Percentiles rank a stretch among this genome's conserved stretches.
These are phyloP conservation scores for Brachypterus glaber DNA, from an alignment of 2,888 invertebrate genomes.

Conservation along the genomic window DNA sequence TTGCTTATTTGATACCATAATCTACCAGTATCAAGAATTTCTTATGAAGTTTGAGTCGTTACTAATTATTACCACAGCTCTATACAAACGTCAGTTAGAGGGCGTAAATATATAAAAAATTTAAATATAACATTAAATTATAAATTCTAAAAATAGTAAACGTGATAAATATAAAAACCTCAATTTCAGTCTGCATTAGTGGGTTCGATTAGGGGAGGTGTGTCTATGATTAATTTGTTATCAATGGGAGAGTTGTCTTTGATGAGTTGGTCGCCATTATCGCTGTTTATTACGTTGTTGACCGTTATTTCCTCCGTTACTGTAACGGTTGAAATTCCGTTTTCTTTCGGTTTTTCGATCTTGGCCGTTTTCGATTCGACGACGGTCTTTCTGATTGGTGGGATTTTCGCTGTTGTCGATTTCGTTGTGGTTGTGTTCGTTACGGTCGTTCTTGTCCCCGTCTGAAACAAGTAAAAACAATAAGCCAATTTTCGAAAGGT, in stretches of 20 bases:
- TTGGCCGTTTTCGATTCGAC: constrained; percentile 27
- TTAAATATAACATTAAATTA: constrained; percentile 26
- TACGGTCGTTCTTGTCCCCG: constrained; percentile 21
- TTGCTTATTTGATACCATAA: no score
- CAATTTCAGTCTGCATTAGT: constrained; percentile 34
- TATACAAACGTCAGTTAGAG: constrained; percentile 31
- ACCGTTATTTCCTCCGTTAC: constrained; percentile 27
- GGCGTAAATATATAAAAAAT: constrained; percentile 33
- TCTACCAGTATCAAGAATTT: no score
- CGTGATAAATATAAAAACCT: constrained; percentile 18
- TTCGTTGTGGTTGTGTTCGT: constrained; percentile 35
- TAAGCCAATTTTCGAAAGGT: no score
- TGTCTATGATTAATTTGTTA: constrained; percentile 34
- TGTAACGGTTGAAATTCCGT: constrained; percentile 27
- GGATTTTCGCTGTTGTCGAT: constrained; percentile 28
- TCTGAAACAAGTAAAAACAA: constrained; percentile 5
- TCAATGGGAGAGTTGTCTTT: constrained; percentile 37
- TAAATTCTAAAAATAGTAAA: constrained; percentile 14
- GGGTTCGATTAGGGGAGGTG: constrained; percentile 29
- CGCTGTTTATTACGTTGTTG: constrained; percentile 16
- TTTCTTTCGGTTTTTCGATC: constrained; percentile 32
- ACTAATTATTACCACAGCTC: constrained; percentile 36
- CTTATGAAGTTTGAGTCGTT: no score
- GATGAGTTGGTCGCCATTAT: not conserved
- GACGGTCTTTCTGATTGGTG: constrained; percentile 24